A percentile compares a stretch with the other conserved stretches of the same genome.
phyloP scores from a whole-genome alignment of 2,113 vertebrate genomes.

The Scomber japonicus region DNA sequence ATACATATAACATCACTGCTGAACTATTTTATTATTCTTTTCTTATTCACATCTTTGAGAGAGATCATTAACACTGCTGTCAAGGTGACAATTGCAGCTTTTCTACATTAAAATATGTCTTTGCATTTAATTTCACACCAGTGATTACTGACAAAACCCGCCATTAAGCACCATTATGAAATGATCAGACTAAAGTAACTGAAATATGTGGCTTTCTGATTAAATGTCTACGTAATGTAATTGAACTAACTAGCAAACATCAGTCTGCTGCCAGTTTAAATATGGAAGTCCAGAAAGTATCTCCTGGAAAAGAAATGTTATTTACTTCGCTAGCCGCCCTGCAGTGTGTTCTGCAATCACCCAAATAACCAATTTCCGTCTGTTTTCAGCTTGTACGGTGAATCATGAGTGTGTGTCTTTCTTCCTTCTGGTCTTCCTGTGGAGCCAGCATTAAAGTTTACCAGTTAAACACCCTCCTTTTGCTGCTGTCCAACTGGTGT shows the following conservation, averaged over 20 bases:
- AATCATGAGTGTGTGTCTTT: constrained; percentile 49
- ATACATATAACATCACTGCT: too few relatives aligned
- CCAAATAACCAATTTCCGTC: constrained; percentile 34
- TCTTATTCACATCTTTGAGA: not conserved
- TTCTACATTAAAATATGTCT: not conserved
- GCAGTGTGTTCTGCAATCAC: constrained; percentile 37
- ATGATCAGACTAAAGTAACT: too few relatives aligned
- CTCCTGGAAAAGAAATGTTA: constrained; percentile 29
- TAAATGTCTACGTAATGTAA: not conserved
- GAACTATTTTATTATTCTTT: not conserved
- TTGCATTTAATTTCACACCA: not conserved
- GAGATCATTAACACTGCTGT: not conserved
- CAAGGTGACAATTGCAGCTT: not conserved
- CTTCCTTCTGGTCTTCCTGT: constrained; percentile 55
- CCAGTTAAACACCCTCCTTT: constrained; percentile 79
- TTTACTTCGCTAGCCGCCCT: constrained; percentile 25
- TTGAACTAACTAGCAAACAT: not conserved
- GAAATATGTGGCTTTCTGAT: not conserved
- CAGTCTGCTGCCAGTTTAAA: constrained; percentile 1
- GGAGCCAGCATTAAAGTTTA: constrained; percentile 75
- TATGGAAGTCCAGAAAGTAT: constrained; percentile 12
- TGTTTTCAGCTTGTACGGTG: constrained; percentile 46
- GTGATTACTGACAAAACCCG: not conserved
- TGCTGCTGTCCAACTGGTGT: constrained; percentile 72
- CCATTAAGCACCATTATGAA: not conserved